Evolutionary conservation across 2,113 vertebrate species (phyloP).

Genomic region (Gopherus flavomarginatus): DNA sequence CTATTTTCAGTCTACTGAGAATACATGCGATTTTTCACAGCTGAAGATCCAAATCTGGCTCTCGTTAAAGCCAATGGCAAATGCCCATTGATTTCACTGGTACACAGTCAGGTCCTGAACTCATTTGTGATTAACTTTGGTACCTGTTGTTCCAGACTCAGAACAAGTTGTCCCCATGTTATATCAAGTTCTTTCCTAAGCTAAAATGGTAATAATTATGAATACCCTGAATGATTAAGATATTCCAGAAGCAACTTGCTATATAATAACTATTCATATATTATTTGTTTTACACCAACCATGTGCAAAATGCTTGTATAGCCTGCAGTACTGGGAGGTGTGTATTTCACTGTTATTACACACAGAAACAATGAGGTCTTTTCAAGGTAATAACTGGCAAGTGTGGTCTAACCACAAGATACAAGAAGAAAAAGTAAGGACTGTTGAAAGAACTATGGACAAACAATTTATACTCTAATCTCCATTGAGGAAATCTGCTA

Average conservation of each 20-base stretch:
- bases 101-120: accelerated
- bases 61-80: neutral
- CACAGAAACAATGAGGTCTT: neutral
- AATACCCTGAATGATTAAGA: neutral
- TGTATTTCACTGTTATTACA: neutral
- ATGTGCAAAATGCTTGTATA: accelerated
- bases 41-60: neutral
- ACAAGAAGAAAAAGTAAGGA: accelerated
- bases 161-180: neutral
- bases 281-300: neutral
- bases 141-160: accelerated
- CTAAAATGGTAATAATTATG: accelerated
- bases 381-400: accelerated
- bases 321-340: neutral
- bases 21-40: neutral
- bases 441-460: neutral
- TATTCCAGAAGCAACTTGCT: neutral
- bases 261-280: neutral
- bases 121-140: neutral
- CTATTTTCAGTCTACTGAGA: neutral
- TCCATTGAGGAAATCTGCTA: neutral
- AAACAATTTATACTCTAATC: accelerated
- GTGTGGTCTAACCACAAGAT: accelerated
- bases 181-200: accelerated
- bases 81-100: accelerated